Evolutionary conservation across 2,888 invertebrate species (phyloP), one percentile per base, ranked within the genome.

Genomic region (Silvanus unidentatus): DNA sequence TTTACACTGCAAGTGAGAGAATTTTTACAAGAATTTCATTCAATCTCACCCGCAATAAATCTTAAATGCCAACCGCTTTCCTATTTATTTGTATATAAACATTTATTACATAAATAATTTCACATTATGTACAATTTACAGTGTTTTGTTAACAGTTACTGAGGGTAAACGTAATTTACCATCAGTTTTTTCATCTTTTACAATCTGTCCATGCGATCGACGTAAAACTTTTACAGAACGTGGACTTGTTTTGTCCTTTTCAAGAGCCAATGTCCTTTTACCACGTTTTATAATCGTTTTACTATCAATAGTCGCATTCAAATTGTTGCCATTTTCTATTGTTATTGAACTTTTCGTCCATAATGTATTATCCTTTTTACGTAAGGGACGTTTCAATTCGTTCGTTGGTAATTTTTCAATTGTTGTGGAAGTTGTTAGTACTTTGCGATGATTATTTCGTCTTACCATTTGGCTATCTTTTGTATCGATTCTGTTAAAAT

Each of bases 211-310:
- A 41, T 61, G 60, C 6, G 63, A 60, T 14, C 70, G 60, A 9
- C 69, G 55, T 30, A 70, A 49, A 32, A 70, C 65, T 59, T 71
- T 71, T 36, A 70, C 65, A 40, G 68, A 68, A 38, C 66, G 63
- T 4, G 68, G 64, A 42, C 55, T 46, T 2, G 39, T 36, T 55
- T 68, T 64, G 49, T 70, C 66, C 54, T 67, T 69, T 34, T 71
- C 70, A 36, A 64, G 52, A 42, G 57, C 60, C 11, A 71, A 54
- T 4, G 69, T 59, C 43, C 70, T 54, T 54, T 71, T 71, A 38
- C 62, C 64, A 34, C 70, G 60, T 54, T 69, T 70, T 12, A 63
- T 47, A 37, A 48, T 54, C 49, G 48, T 52, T 52, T 58, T 54
- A 14, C 59, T 55, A 12, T 54, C 54, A n/a, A 50, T 43, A 22